Conservation (phyloP, 2,797 vertebrate species). For the Peromyscus eremicus region DNA sequence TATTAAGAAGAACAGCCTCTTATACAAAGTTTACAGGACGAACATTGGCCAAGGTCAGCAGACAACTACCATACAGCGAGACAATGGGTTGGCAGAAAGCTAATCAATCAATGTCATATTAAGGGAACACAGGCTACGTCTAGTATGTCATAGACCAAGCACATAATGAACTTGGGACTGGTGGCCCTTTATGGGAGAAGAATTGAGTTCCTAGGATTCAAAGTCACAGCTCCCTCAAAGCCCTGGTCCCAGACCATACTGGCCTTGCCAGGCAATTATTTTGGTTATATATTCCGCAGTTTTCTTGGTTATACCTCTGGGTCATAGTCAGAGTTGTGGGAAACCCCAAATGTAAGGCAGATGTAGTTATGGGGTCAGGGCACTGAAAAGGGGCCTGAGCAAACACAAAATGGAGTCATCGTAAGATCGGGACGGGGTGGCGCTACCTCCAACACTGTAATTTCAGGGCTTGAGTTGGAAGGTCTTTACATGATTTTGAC, state of each 20-base stretch:
- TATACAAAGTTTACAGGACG: not conserved
- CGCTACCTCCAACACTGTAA: not conserved
- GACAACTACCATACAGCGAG: not conserved
- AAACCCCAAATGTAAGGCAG: not conserved
- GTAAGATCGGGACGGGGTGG: not conserved
- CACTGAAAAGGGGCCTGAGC: not conserved
- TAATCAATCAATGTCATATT: not conserved
- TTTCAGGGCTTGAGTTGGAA: slow-evolving; percentile 26
- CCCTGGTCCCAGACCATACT: not conserved
- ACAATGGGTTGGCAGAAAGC: not conserved
- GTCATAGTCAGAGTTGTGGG: not conserved
- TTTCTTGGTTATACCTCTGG: not conserved
- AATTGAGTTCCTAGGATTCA: not conserved
- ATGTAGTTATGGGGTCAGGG: not conserved
- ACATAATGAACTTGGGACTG: not conserved
- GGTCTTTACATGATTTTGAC: not conserved
- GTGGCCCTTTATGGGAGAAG: not conserved
- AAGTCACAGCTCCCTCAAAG: not conserved
- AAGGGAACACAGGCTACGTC: not conserved
- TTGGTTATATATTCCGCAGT: not conserved
- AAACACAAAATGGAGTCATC: not conserved
- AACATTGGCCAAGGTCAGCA: not conserved
- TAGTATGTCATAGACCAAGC: not conserved
- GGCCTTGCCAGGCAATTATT: not conserved
- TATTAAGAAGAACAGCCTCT: not conserved